A percentile compares a stretch with the other conserved stretches of the same genome.
Conservation (phyloP, 1,140 invertebrate species). For the Tetramorium simillimum region DNA sequence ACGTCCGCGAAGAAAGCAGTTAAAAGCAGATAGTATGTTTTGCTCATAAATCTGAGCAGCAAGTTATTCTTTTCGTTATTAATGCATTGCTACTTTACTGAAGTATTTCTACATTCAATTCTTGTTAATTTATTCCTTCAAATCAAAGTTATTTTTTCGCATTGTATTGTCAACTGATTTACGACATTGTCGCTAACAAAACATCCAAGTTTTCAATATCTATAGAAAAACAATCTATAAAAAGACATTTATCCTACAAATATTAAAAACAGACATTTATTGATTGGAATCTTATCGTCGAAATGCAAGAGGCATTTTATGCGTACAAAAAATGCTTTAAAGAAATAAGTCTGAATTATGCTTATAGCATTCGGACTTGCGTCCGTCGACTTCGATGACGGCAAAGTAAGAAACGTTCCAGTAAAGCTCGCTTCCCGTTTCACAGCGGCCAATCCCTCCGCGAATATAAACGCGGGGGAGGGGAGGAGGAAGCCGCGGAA, state of each 20-base stretch:
- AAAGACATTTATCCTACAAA: not conserved
- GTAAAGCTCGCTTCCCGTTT: not conserved
- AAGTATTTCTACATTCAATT: not conserved
- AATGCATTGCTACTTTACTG: not conserved
- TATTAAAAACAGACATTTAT: not conserved
- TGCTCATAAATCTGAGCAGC: not conserved
- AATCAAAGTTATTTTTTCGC: not conserved
- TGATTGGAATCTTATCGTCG: not conserved
- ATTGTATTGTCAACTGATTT: not conserved
- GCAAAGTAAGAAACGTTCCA: slow-evolving; percentile 9
- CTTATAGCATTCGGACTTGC: not conserved
- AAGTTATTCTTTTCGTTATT: not conserved
- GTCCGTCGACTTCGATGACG: not conserved
- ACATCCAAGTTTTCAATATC: not conserved
- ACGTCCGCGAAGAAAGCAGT: slow-evolving; percentile 34
- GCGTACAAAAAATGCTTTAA: not conserved
- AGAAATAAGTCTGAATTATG: not conserved
- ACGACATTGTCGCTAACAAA: not conserved
- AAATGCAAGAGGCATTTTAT: not conserved
- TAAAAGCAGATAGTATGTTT: not conserved
- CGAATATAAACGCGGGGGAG: slow-evolving; percentile 23
- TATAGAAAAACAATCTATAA: not conserved
- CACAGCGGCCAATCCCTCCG: not conserved
- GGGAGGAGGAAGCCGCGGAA: slow-evolving; percentile 44
- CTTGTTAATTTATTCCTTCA: not conserved